Evolutionary conservation across 2,888 invertebrate genomes (phyloP).

Genomic region (Eurois occulta): DNA sequence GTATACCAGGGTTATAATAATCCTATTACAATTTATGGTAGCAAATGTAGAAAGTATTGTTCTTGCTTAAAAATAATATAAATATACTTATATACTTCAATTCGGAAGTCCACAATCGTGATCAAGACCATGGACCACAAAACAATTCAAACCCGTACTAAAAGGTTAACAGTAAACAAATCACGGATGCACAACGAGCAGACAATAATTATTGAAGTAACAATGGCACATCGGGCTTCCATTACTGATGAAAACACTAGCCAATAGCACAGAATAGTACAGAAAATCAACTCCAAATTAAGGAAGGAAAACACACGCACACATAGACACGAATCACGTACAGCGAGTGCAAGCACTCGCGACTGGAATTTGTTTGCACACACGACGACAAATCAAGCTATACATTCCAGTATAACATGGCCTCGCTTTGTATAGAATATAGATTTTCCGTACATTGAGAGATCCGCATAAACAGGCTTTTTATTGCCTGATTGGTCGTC

Average conservation of each 20-base stretch:
- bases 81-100: too few relatives aligned
- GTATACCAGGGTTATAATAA: neutral
- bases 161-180: slow-evolving; percentile 45
- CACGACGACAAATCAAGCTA: too few relatives aligned
- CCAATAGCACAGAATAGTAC: neutral
- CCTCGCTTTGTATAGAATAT: too few relatives aligned
- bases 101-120: neutral
- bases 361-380: too few relatives aligned
- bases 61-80: neutral
- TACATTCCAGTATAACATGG: too few relatives aligned
- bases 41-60: neutral
- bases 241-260: slow-evolving; percentile 42
- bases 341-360: neutral
- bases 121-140: slow-evolving; percentile 12
- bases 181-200: slow-evolving; percentile 52
- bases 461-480: too few relatives aligned
- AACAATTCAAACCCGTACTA: slow-evolving; percentile 5
- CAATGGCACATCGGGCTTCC: slow-evolving; percentile 56
- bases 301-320: neutral
- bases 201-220: slow-evolving; percentile 52
- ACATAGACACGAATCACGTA: neutral
- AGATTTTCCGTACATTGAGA: too few relatives aligned
- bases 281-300: neutral
- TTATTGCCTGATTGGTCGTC: too few relatives aligned
- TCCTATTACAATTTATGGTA: neutral